These are phyloP conservation scores for Chalcosyrphus nemorum DNA, from an alignment of 2,888 invertebrate species.

Conservation along the genomic window DNA sequence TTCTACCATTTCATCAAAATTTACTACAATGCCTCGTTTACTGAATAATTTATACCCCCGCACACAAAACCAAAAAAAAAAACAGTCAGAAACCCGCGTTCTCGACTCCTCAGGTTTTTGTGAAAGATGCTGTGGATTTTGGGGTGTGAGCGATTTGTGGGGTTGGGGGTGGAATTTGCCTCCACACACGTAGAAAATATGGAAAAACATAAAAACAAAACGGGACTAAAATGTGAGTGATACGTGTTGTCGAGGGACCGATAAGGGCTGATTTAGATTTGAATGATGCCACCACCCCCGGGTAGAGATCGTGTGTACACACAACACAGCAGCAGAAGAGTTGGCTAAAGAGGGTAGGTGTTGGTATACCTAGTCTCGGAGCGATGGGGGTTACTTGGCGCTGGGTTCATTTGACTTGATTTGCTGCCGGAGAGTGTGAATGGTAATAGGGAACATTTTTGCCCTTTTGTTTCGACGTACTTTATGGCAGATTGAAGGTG, in stretches of 20 bases:
- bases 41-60: slow-evolving; percentile 72
- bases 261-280: slow-evolving; percentile 77
- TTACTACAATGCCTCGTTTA: slow-evolving; percentile 73
- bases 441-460: slow-evolving; percentile 64
- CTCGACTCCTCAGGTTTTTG: slow-evolving; percentile 20
- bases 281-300: slow-evolving; percentile 66
- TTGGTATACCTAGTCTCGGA: neutral
- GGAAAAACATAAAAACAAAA: slow-evolving; percentile 74
- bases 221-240: slow-evolving; percentile 75
- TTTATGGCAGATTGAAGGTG: slow-evolving; percentile 66
- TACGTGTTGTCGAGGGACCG: slow-evolving; percentile 75
- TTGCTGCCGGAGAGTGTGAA: slow-evolving; percentile 70
- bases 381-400: slow-evolving; percentile 22
- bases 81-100: neutral
- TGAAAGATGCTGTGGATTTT: slow-evolving; percentile 66
- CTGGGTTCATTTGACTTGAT: slow-evolving; percentile 72
- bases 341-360: slow-evolving; percentile 3
- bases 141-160: neutral
- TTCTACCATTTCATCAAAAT: slow-evolving; percentile 72
- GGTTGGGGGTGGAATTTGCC: slow-evolving; percentile 15
- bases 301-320: too few relatives aligned
- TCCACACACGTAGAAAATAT: slow-evolving; percentile 69
- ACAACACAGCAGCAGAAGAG: neutral
- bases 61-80: slow-evolving; percentile 52
- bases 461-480: slow-evolving; percentile 69